phyloP scores from a whole-genome alignment of 1,140 invertebrate genomes.

The Tetragnatha versicolor region DNA sequence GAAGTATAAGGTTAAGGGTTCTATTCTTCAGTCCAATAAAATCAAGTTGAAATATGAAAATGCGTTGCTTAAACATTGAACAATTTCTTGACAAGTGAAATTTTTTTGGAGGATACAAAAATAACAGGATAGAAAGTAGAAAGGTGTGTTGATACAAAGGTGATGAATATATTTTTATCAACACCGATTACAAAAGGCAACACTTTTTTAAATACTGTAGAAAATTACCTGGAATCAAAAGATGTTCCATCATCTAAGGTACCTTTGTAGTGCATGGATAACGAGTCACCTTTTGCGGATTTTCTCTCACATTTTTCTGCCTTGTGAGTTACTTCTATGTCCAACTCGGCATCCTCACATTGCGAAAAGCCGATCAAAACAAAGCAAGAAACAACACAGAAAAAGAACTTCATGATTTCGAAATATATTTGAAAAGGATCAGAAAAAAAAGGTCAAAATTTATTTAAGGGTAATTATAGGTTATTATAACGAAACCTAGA shows the following conservation, averaged over 20 bases:
- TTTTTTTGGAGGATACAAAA: too few relatives aligned
- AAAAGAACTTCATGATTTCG: neutral
- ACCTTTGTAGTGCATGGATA: constrained; percentile 94
- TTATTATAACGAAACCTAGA: too few relatives aligned
- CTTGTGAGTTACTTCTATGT: constrained; percentile 79
- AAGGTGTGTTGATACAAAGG: neutral
- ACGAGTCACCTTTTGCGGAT: constrained; percentile 85
- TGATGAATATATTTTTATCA: neutral
- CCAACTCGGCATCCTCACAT: constrained; percentile 67
- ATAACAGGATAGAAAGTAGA: neutral
- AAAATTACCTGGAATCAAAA: constrained; percentile 93
- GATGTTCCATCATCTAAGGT: constrained; percentile 84
- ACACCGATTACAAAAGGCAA: neutral
- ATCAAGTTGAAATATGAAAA: too few relatives aligned
- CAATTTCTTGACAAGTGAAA: too few relatives aligned
- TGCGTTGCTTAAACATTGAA: too few relatives aligned
- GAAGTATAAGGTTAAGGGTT: too few relatives aligned
- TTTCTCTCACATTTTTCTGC: constrained; percentile 82
- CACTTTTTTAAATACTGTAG: neutral
- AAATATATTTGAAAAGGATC: neutral
- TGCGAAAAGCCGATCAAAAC: neutral
- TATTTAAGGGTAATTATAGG: too few relatives aligned
- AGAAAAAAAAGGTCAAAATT: too few relatives aligned
- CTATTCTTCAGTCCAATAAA: too few relatives aligned
- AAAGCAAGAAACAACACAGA: neutral